Evolutionary conservation across 2,888 invertebrate species (phyloP), one percentile per base, ranked within the genome.

Genomic region (Eristalinus sepulchralis): DNA sequence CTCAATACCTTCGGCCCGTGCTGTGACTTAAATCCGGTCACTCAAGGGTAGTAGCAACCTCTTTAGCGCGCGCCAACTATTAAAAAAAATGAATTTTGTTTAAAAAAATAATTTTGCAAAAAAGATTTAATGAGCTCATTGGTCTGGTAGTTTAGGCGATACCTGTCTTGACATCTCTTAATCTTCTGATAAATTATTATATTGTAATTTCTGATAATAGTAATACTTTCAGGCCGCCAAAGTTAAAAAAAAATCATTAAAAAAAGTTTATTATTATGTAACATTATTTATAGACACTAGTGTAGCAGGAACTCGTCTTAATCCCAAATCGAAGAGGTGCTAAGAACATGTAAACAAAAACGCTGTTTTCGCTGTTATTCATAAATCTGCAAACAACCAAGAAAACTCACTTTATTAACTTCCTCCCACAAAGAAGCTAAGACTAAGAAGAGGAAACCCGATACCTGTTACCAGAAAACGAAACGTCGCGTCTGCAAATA

Each of bases 351-450:
- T 84, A 76, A 81, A 80, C 81, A 76, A 33, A 84, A 53, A 66
- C 60, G 68, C 55, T 71, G 36, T 24, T 27, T 27, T 20, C 10
- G 5, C 6, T 11, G n/a, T n/a, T 27, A 27, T 31, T 31, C 59
- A 47, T 27, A 24, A 17, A 67, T 22, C 47, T 47, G 47, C 47
- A 47, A 17, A 8, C 47, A 68, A 68, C 59, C 63, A 55, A 34
- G 85, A 64, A 72, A 64, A 39, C 63, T 73, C 36, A 59, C 36
- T 59, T 86, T 83, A 83, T 83, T 83, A 83, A 78, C 86, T 86
- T 82, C 82, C 70, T 82, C 60, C 82, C 53, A 77, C 59, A 62
- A 13, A 57, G 57, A 4, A 22, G n/a, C 39, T 13, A 6, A 39
- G 64, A 66, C 73, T 72, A 24, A 62, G 62, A 71, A 81, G 17